Base-by-base conservation (phyloP, 2,113 vertebrate species). In the Menura novaehollandiae region DNA sequence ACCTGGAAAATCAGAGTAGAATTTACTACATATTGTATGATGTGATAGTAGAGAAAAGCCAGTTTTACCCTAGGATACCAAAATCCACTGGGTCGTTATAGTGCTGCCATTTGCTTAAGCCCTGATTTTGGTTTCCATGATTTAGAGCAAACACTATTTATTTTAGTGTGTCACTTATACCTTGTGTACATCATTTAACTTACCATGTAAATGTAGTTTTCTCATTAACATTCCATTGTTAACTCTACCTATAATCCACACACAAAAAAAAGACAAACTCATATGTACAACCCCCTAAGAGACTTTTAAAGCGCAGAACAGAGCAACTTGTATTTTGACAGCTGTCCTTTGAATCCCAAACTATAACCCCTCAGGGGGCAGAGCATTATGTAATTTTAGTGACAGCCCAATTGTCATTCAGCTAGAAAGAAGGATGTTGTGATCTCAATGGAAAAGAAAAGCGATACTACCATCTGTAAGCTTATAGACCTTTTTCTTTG, bases 351-450 rank as follows among this genome's bases (percentile, higher is more conserved):
- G 85, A 92, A 18, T 37, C 81, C 92, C 80, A 68, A 82, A 94
- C 66, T 68, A 95, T 77, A 95, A 83, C 58, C 58, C 87, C 96
- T 91, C 78, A 43, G 89, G 95, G 91, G 93, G 97, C 77, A 26
- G 28, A 94, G 88, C 55, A 69, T 98, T 98, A 98, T 81, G 96
- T 96, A 95, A 98, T 96, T 94, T 95, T 91, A 94, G 96, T 96
- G 97, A 96, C 97, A 95, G 95, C 96, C 87, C 96, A 96, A 98
- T 96, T 98, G 98, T 98, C 97, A 96, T 95, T 95, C 95, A 46
- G 49, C 92, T 94, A 59, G 69, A 94, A 97, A 97, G 94, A 71
- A 85, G 85, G 86, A 93, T 90, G 95, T 89, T 97, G 96, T 93
- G 95, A 98, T 97, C 93, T 97, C 97, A 91, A 83, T 93, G 95